A percentile compares a stretch with the other conserved stretches of the same genome.
phyloP scores from a whole-genome alignment of 2,113 vertebrate genomes.

The Xiphias gladius region DNA sequence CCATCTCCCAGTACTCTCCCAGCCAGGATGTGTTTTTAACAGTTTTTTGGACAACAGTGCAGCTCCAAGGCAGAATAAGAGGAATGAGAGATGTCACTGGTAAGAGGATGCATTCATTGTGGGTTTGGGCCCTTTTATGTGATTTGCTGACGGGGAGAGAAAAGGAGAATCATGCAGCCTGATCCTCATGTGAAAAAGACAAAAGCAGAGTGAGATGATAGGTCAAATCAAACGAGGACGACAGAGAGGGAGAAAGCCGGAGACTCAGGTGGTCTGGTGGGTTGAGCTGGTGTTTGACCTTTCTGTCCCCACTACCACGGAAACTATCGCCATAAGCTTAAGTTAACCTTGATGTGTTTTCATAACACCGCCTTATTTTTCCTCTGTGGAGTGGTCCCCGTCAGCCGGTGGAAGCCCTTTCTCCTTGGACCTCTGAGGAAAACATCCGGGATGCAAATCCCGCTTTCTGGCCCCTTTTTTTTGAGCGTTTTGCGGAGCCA shows the following conservation, averaged over 20 bases:
- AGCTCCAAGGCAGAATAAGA: too few species aligned
- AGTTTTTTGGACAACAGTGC: too few species aligned
- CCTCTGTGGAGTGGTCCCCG: constrained; percentile 1
- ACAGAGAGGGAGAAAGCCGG: too few species aligned
- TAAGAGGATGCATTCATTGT: too few species aligned
- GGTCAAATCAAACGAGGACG: not conserved
- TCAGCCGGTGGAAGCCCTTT: not conserved
- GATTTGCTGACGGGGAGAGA: too few species aligned
- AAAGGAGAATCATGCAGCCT: too few species aligned
- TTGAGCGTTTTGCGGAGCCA: too few species aligned
- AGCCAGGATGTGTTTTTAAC: too few species aligned
- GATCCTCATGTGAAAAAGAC: not conserved
- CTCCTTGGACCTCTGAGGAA: constrained; percentile 41
- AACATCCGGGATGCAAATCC: constrained; percentile 61
- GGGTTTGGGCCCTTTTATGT: too few species aligned
- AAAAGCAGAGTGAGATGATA: not conserved
- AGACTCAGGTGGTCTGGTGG: not conserved
- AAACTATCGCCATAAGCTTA: constrained; percentile 77
- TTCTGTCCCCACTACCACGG: constrained; percentile 63
- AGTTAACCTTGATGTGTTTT: constrained; percentile 77
- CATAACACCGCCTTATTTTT: constrained; percentile 71
- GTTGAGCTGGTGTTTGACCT: constrained; percentile 44
- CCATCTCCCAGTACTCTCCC: too few species aligned
- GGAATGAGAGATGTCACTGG: too few species aligned
- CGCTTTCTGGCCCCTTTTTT: too few species aligned